Evolutionary conservation across 2,113 vertebrate species (phyloP), one percentile per base, ranked within the genome.

Genomic region (Rhinolophus sinicus): DNA sequence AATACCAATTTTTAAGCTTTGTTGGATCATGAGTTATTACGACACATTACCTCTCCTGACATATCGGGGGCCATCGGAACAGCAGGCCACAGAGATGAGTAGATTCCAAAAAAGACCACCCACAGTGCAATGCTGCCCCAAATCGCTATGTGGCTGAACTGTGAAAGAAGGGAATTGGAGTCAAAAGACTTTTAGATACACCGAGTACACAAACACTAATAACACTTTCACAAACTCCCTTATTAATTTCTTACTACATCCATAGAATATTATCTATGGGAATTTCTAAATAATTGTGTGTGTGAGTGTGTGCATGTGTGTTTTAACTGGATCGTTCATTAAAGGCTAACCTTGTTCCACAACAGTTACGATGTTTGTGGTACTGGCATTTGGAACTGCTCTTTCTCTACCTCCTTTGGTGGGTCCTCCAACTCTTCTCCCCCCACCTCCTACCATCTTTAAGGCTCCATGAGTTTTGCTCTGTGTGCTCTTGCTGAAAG

Each of bases 71-170:
- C 99, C 98, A 99, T 98, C 6, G 99, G 99, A 96, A 99, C 98
- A 80, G 99, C 97, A 28, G 99, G 99, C 99, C 99, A 99, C 78
- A 99, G 98, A 50, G 99, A 99, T 64, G 99, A 99, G 98, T 99
- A 99, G 98, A 99, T 99, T 83, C 99, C 98, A 96, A 99, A 99
- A 98, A 99, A 99, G 98, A 99, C 99, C 95, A 99, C 98, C 99
- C 99, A 99, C 95, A 99, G 99, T 19, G 97, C 98, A 84, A 99
- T 99, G 98, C 99, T 99, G 96, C 99, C 99, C 99, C 99, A 99
- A 93, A 99, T 99, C 69, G 99, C 99, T 87, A 99, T 98, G 97
- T 99, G 99, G 98, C 99, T 99, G 98, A 99, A 99, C 99, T 99
- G 98, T 96, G 81, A 69, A 97, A 75, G 21, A 70, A 96, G 58